Percentiles rank a stretch among this genome's conserved stretches.
These are phyloP conservation scores for Eledone cirrhosa DNA, from an alignment of 2,888 invertebrate species.

Conservation along the genomic window DNA sequence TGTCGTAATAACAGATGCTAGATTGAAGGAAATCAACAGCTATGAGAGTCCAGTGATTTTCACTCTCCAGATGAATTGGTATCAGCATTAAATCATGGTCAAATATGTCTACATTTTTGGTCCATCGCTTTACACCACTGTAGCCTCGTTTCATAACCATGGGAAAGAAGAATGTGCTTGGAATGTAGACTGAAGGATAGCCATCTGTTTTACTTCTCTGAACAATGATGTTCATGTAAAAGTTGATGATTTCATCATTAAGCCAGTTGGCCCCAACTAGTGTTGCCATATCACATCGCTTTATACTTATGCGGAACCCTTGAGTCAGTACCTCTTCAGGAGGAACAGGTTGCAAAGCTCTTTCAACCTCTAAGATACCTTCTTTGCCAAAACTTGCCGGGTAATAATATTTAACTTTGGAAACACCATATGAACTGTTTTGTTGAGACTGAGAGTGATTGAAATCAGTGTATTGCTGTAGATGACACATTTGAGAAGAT, in stretches of 20 bases:
- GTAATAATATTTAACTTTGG: not conserved
- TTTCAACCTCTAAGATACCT: not conserved
- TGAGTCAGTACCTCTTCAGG: slow-evolving; percentile 1
- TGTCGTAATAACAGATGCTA: slow-evolving; percentile 10
- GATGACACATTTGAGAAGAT: no score
- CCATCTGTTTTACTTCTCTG: not conserved
- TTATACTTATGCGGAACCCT: slow-evolving; percentile 12
- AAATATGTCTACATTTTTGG: slow-evolving; percentile 16
- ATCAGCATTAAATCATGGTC: slow-evolving; percentile 15
- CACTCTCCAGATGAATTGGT: slow-evolving; percentile 1
- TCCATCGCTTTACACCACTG: slow-evolving; percentile 3
- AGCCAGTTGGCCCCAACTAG: slow-evolving; percentile 8
- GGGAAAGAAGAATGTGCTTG: slow-evolving; percentile 16
- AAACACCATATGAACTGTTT: not conserved
- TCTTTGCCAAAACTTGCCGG: not conserved
- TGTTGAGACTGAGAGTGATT: slow-evolving; percentile 1
- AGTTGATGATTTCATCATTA: slow-evolving; percentile 18
- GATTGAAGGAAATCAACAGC: slow-evolving; percentile 10
- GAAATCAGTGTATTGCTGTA: not conserved
- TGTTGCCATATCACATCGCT: slow-evolving; percentile 20
- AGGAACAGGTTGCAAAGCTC: not conserved
- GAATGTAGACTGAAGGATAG: slow-evolving; percentile 10
- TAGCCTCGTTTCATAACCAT: slow-evolving; percentile 15
- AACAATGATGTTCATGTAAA: slow-evolving; percentile 17
- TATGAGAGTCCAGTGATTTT: slow-evolving; percentile 14